These are phyloP conservation scores for Eumaeus atala DNA, from an alignment of 1,140 invertebrate genomes.

Conservation along the genomic window DNA sequence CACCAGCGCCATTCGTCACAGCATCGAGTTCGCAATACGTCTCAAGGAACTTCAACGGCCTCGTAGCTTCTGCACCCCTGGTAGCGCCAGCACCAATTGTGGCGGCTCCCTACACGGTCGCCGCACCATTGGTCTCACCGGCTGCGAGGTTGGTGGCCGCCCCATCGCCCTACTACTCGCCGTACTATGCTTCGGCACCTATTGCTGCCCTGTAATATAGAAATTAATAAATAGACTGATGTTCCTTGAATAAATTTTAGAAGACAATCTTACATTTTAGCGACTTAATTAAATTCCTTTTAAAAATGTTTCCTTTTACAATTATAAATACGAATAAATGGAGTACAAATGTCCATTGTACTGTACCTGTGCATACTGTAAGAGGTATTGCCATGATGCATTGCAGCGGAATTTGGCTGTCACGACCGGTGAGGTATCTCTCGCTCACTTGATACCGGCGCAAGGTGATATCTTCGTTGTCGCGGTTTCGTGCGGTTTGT, in stretches of 20 bases:
- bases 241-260: conserved; percentile 15
- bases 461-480: too few relatives aligned
- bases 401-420: too few relatives aligned
- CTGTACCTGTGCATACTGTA: too few relatives aligned
- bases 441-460: too few relatives aligned
- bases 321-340: too few relatives aligned
- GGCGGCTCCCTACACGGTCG: conserved; percentile 30
- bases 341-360: too few relatives aligned
- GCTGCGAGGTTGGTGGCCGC: conserved; percentile 37
- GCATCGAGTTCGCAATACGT: conserved; percentile 79
- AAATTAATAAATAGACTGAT: conserved; percentile 24
- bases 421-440: too few relatives aligned
- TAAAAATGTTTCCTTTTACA: too few relatives aligned
- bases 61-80: conserved; percentile 56
- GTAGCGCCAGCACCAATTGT: conserved; percentile 49
- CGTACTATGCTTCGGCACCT: conserved; percentile 50
- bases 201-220: conserved; percentile 37
- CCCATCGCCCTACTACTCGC: conserved; percentile 40
- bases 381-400: too few relatives aligned
- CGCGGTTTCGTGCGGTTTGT: too few relatives aligned
- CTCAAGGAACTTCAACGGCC: conserved; percentile 77
- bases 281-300: too few relatives aligned
- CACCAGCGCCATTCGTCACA: conserved; percentile 76
- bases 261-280: conserved; percentile 4
- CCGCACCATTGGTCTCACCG: conserved; percentile 22